phyloP scores from a whole-genome alignment of 2,113 vertebrate species.

The Coptodon rendalli region DNA sequence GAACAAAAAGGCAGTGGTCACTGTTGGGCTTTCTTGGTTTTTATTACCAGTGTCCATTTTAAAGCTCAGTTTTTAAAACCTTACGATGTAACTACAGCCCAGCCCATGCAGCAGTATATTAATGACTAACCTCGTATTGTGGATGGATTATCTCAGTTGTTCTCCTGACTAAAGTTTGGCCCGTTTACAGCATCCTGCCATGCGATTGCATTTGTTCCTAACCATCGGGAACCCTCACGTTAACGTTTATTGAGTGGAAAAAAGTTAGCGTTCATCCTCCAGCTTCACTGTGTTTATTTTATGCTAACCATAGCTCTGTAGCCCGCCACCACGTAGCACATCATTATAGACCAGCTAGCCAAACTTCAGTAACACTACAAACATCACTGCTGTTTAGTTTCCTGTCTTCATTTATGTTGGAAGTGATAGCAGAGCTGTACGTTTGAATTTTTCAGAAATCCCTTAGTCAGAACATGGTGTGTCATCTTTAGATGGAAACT shows the following conservation, averaged over 20 bases:
- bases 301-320: background rate
- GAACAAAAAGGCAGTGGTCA: background rate
- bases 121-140: background rate
- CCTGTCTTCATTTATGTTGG: background rate
- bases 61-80: background rate
- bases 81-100: background rate
- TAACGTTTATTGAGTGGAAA: too few species aligned
- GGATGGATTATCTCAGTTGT: background rate
- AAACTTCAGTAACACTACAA: background rate
- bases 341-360: background rate
- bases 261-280: too few species aligned
- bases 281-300: background rate
- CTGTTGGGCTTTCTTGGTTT: background rate
- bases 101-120: background rate
- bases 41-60: background rate
- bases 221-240: too few species aligned
- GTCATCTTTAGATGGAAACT: background rate
- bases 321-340: background rate
- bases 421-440: background rate
- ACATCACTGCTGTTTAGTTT: background rate
- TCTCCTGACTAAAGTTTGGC: background rate
- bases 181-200: too few species aligned
- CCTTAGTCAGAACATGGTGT: background rate
- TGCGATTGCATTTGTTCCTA: too few species aligned
- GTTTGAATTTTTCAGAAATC: background rate